Evolutionary conservation across 1,140 invertebrate genomes (phyloP).

Genomic region (Muscidifurax raptorellus): DNA sequence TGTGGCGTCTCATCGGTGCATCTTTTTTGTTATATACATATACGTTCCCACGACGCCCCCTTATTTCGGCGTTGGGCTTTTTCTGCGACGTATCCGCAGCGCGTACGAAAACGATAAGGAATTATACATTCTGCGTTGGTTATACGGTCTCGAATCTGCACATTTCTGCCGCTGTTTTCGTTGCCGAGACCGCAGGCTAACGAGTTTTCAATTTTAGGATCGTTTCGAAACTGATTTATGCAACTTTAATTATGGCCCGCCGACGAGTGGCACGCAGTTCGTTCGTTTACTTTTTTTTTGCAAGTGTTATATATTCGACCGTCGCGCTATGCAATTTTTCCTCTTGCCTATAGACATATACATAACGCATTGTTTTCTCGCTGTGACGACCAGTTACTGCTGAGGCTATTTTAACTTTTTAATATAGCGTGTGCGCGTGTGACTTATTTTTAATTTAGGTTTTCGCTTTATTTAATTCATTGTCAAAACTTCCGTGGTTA

Average conservation of each 20-base stretch:
- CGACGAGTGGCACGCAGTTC: not conserved
- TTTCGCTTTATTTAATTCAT: not conserved
- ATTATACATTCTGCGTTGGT: not conserved
- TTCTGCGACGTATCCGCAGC: not conserved
- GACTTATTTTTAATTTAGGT: not conserved
- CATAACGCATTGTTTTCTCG: not conserved
- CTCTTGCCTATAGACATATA: not conserved
- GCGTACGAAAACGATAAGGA: not conserved
- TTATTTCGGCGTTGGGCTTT: not conserved
- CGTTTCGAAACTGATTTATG: constrained; percentile 3
- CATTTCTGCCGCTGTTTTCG: not conserved
- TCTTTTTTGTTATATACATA: not conserved
- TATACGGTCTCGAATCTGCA: constrained; percentile 4
- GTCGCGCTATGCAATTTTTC: not conserved
- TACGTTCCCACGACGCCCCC: not conserved
- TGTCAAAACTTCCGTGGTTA: not conserved
- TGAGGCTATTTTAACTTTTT: not conserved
- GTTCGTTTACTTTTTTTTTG: not conserved
- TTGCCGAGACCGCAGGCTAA: not conserved
- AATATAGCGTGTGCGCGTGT: no score
- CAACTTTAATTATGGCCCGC: constrained; percentile 11
- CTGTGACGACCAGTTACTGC: not conserved
- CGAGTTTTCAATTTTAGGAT: constrained; percentile 10
- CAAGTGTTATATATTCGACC: not conserved
- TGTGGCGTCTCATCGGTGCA: not conserved